A percentile compares a stretch with the other conserved stretches of the same genome.
Evolutionary conservation across 2,888 invertebrate genomes (phyloP).

Genomic region (Eupeodes luniger): DNA sequence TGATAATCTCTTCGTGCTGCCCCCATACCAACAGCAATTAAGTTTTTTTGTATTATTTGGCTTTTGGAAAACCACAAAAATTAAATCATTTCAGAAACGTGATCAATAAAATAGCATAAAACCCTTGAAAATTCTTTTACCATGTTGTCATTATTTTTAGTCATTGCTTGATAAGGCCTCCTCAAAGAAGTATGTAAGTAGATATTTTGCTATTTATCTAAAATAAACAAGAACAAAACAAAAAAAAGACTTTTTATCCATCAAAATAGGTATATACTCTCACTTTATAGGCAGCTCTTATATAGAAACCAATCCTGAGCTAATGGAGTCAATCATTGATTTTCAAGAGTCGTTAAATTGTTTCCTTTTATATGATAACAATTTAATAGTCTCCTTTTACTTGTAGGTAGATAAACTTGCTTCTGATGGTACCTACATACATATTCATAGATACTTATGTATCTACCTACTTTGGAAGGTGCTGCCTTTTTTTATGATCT

Average conservation of each 20-base stretch:
- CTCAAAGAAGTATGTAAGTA: neutral
- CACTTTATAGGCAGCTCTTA: slow-evolving; percentile 35
- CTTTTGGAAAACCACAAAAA: neutral
- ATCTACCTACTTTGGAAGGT: slow-evolving; percentile 23
- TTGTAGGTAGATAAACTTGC: slow-evolving; percentile 23
- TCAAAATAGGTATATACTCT: slow-evolving; percentile 6
- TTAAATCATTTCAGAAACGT: slow-evolving; percentile 21
- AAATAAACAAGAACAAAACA: neutral
- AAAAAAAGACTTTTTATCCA: neutral
- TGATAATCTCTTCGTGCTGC: neutral
- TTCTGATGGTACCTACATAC: slow-evolving; percentile 40
- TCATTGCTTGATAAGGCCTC: slow-evolving; percentile 27
- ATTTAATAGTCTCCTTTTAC: slow-evolving; percentile 33
- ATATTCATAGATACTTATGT: slow-evolving; percentile 15
- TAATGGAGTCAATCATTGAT: slow-evolving; percentile 69
- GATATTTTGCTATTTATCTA: slow-evolving; percentile 23
- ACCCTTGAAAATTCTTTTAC: neutral
- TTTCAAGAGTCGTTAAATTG: slow-evolving; percentile 64
- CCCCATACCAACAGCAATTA: neutral
- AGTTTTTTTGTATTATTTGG: neutral
- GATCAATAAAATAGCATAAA: slow-evolving; percentile 34
- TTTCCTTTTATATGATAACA: slow-evolving; percentile 52
- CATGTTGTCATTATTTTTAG: slow-evolving; percentile 20
- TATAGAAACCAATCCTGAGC: slow-evolving; percentile 6
- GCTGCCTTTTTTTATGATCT: slow-evolving; percentile 57